These are phyloP conservation scores for Dermatemys mawii DNA, from an alignment of 2,113 vertebrate genomes.

Conservation along the genomic window DNA sequence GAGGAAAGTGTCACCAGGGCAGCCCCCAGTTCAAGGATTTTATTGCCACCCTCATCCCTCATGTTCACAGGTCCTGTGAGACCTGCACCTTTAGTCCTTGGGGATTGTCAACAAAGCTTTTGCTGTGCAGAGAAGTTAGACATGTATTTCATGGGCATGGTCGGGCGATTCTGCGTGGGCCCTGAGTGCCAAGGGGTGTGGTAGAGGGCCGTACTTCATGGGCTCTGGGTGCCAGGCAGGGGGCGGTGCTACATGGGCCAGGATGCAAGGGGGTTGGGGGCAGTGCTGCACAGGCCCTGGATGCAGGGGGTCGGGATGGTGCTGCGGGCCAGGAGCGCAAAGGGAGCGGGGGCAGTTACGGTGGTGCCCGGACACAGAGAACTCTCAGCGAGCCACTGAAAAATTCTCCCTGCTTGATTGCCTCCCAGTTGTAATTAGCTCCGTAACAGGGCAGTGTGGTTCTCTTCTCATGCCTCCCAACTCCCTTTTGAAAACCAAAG, in stretches of 20 bases:
- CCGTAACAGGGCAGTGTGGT: neutral
- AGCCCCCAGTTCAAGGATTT: neutral
- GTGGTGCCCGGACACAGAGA: neutral
- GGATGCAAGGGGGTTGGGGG: no score
- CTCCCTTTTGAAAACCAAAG: neutral
- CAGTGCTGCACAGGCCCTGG: no score
- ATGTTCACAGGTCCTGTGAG: neutral
- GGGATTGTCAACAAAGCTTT: neutral
- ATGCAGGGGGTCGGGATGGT: no score
- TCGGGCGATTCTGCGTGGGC: no score
- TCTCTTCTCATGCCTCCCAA: neutral
- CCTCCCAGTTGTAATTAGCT: neutral
- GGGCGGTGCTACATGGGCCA: no score
- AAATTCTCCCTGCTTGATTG: neutral
- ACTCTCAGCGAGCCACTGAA: neutral
- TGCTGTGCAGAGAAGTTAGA: neutral
- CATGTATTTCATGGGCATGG: neutral
- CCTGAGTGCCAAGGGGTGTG: no score
- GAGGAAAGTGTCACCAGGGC: neutral
- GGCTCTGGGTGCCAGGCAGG: no score
- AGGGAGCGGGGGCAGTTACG: neutral
- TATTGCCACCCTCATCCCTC: neutral
- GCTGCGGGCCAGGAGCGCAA: no score
- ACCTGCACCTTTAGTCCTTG: neutral
- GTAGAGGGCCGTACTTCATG: no score